Conservation (phyloP, 1,140 invertebrate genomes). For the Neodiprion lecontei region DNA sequence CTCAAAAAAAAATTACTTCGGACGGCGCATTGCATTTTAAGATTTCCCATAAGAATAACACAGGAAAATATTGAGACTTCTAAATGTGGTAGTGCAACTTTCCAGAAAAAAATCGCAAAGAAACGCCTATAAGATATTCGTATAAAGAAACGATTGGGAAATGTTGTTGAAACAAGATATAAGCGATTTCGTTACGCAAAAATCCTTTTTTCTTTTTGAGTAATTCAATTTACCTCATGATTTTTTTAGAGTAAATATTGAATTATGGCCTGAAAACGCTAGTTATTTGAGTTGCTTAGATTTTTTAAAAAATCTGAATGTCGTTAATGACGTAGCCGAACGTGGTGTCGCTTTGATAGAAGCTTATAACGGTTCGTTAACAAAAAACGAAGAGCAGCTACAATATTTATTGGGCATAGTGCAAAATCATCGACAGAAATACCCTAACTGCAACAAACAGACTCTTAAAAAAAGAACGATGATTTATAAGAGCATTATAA, state of each 20-base stretch:
- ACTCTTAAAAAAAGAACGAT: neutral
- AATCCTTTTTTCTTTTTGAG: constrained; percentile 12
- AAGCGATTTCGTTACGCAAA: constrained; percentile 22
- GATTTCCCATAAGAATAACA: too few relatives aligned
- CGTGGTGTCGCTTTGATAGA: constrained; percentile 17
- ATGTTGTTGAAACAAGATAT: too few relatives aligned
- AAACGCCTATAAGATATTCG: too few relatives aligned
- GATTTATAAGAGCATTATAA: too few relatives aligned
- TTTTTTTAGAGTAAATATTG: constrained; percentile 10
- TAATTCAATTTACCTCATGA: constrained; percentile 12
- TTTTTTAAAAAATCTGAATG: neutral
- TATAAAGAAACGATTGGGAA: too few relatives aligned
- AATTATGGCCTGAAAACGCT: constrained; percentile 6
- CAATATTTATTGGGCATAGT: constrained; percentile 17
- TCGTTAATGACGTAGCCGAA: constrained; percentile 15
- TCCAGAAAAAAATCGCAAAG: too few relatives aligned
- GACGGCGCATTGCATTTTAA: too few relatives aligned
- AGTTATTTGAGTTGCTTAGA: constrained; percentile 9
- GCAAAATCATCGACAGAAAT: constrained; percentile 10
- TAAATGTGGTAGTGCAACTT: too few relatives aligned
- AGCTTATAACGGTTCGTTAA: constrained; percentile 11
- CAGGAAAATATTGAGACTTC: too few relatives aligned
- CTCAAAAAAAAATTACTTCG: too few relatives aligned
- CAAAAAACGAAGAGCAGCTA: constrained; percentile 19
- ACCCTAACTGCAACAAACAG: constrained; percentile 21